Conservation (phyloP, 2,797 vertebrate genomes). For the Leptatherina wallacei region DNA sequence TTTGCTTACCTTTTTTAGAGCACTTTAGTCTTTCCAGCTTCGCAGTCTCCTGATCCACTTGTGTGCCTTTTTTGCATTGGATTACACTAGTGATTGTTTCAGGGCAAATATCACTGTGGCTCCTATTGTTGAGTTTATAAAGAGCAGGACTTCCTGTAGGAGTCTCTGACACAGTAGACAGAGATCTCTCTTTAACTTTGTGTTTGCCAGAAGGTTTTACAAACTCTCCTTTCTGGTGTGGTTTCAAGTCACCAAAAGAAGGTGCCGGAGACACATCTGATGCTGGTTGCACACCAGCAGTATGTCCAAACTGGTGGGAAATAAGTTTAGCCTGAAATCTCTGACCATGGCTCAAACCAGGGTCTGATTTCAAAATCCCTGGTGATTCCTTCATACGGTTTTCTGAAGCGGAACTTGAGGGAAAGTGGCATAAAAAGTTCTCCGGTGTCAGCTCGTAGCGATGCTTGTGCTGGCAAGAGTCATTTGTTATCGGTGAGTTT, state of each 20-base stretch:
- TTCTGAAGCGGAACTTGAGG: constrained; percentile 39
- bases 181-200: constrained; percentile 78
- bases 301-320: constrained; percentile 65
- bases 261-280: constrained; percentile 16
- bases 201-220: constrained; percentile 73
- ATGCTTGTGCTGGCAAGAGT: constrained; percentile 43
- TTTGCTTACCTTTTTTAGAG: constrained; percentile 77
- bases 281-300: constrained; percentile 12
- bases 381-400: constrained; percentile 59
- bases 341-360: constrained; percentile 62
- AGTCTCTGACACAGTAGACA: constrained; percentile 80
- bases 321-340: constrained; percentile 68
- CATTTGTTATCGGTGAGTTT: constrained; percentile 34
- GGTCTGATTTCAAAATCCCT: constrained; percentile 54
- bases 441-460: constrained; percentile 34
- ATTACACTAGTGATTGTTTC: constrained; percentile 77
- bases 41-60: constrained; percentile 64
- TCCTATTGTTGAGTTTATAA: constrained; percentile 77
- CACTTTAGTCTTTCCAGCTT: constrained; percentile 71
- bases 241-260: constrained; percentile 19
- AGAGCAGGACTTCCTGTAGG: constrained; percentile 71
- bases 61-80: constrained; percentile 67
- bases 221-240: constrained; percentile 51
- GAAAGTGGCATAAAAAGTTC: constrained; percentile 21
- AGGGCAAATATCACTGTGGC: constrained; percentile 82